Conservation (phyloP, 2,113 vertebrate genomes). For the Gyps fulvus region DNA sequence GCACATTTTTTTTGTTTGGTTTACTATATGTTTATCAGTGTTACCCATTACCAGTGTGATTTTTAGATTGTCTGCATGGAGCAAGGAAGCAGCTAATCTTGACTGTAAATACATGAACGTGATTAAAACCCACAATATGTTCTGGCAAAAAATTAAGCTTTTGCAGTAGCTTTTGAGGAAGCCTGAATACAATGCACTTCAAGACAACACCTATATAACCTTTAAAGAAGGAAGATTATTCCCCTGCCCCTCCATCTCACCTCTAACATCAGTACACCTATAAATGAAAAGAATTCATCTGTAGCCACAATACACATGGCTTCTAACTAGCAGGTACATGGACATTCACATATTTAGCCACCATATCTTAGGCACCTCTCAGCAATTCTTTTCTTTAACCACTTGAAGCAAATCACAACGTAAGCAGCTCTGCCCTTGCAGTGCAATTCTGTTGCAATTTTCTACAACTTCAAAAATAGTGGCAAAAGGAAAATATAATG, state of each 20-base stretch:
- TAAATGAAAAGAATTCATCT: not conserved
- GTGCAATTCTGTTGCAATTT: not conserved
- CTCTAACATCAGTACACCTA: not conserved
- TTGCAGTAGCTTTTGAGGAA: not conserved
- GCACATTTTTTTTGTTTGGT: not conserved
- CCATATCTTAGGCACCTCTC: not conserved
- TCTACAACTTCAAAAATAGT: not conserved
- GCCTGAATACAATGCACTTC: not conserved
- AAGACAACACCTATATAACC: not conserved
- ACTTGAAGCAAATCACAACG: not conserved
- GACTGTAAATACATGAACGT: not conserved
- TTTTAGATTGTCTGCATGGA: not conserved
- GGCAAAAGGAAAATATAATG: not conserved
- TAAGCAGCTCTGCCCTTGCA: not conserved
- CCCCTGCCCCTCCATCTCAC: not conserved
- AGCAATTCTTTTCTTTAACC: not conserved
- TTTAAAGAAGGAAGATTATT: not conserved
- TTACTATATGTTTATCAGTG: accelerated
- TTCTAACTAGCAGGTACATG: not conserved
- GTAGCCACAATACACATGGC: not conserved
- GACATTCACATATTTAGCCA: not conserved
- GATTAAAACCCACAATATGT: not conserved
- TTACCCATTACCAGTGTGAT: not conserved
- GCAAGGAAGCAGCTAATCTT: not conserved
- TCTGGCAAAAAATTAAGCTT: not conserved